Evolutionary conservation across 2,113 vertebrate genomes (phyloP).

Genomic region (Macroglossus sobrinus): DNA sequence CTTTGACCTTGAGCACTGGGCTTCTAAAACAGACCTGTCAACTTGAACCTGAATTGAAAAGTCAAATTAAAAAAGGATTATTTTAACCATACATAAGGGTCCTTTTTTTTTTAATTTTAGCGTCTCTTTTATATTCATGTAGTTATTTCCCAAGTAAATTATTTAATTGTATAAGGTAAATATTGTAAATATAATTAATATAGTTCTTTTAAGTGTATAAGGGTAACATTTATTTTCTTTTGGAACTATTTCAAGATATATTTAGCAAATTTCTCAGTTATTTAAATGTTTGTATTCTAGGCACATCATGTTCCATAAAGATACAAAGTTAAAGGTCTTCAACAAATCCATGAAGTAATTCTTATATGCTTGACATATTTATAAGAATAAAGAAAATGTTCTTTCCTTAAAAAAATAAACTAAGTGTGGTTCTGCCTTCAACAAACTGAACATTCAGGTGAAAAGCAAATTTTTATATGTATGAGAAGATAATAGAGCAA

Average conservation of each 20-base stretch:
- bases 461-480: background rate
- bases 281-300: constrained; percentile 7
- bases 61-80: background rate
- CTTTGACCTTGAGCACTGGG: background rate
- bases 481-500: background rate
- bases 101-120: background rate
- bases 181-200: background rate
- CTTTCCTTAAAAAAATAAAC: background rate
- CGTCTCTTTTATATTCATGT: background rate
- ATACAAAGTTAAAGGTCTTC: constrained; percentile 32
- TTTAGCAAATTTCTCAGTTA: background rate
- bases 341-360: background rate
- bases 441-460: background rate
- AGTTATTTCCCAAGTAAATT: background rate
- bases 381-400: background rate
- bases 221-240: constrained; percentile 11
- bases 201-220: background rate
- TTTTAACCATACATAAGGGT: background rate
- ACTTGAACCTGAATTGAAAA: constrained; percentile 20
- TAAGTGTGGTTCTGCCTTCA: background rate
- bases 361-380: background rate
- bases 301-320: background rate
- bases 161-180: background rate
- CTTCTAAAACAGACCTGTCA: background rate
- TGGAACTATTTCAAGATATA: background rate